phyloP scores from a whole-genome alignment of 2,888 invertebrate species.

The Azorinus chamasolen region DNA sequence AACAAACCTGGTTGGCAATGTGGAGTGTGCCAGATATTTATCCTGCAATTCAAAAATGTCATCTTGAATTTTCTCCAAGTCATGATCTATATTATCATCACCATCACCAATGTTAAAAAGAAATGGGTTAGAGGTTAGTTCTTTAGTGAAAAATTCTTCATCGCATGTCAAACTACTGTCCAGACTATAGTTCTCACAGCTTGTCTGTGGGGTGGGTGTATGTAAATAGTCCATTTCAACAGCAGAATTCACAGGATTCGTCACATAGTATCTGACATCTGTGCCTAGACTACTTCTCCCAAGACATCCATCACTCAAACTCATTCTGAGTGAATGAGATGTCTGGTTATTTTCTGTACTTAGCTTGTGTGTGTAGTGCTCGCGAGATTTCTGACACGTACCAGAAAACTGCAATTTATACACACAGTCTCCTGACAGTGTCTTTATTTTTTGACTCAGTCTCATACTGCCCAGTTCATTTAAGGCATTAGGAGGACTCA shows the following conservation, averaged over 20 bases:
- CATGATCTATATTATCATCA: slow-evolving; percentile 28
- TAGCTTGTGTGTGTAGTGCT: too few species aligned
- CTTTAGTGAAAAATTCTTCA: slow-evolving; percentile 41
- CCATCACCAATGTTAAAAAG: slow-evolving; percentile 40
- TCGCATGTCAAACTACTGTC: slow-evolving; percentile 26
- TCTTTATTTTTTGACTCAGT: too few species aligned
- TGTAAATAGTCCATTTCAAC: background rate
- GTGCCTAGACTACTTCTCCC: background rate
- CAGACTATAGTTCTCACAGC: background rate
- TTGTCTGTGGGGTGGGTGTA: background rate
- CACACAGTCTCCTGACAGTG: too few species aligned
- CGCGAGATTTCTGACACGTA: too few species aligned
- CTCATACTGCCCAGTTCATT: too few species aligned
- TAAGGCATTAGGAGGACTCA: too few species aligned
- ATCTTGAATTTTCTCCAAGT: slow-evolving; percentile 48
- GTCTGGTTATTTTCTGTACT: too few species aligned
- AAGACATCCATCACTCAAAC: too few species aligned
- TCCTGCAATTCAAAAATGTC: slow-evolving; percentile 65
- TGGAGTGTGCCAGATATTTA: background rate
- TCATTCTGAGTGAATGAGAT: too few species aligned
- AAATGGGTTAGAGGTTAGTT: slow-evolving; percentile 34
- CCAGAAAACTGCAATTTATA: too few species aligned
- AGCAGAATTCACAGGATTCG: background rate
- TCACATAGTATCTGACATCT: background rate
- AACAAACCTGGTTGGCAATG: background rate